Percentiles rank a stretch among this genome's conserved stretches.
Evolutionary conservation across 1,140 invertebrate species (phyloP).

Genomic region (Argopecten irradians): DNA sequence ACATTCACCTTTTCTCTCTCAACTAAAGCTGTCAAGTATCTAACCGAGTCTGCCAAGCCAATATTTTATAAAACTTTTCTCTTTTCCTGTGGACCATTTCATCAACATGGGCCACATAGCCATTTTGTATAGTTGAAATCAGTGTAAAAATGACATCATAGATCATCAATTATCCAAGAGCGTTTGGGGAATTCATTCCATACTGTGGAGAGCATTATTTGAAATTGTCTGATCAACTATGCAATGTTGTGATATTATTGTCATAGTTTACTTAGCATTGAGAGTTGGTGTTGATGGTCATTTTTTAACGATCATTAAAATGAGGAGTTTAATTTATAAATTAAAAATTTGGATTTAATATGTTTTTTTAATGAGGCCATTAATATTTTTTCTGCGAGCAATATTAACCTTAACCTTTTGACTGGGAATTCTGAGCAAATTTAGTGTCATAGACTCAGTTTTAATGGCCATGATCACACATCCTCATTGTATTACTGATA

Average conservation of each 20-base stretch:
- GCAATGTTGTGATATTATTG: not conserved
- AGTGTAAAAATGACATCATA: not conserved
- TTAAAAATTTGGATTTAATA: not conserved
- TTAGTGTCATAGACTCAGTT: not conserved
- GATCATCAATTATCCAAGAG: not conserved
- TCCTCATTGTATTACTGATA: not conserved
- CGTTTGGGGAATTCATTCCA: not conserved
- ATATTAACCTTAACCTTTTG: not conserved
- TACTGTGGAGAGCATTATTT: not conserved
- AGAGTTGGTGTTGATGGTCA: not conserved
- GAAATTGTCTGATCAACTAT: not conserved
- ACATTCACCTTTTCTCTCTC: too few relatives aligned
- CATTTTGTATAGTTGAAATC: not conserved
- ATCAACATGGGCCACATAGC: not conserved
- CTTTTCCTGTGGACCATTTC: slow-evolving; percentile 3
- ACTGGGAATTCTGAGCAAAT: not conserved
- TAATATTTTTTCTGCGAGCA: not conserved
- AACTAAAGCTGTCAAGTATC: too few relatives aligned
- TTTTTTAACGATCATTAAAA: not conserved
- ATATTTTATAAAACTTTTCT: not conserved
- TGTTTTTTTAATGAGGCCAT: not conserved
- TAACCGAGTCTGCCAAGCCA: not conserved
- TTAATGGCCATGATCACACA: not conserved
- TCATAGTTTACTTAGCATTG: not conserved
- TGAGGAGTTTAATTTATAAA: not conserved